phyloP scores from a whole-genome alignment of 2,888 invertebrate species.

The Lasioglossum leucozonium region DNA sequence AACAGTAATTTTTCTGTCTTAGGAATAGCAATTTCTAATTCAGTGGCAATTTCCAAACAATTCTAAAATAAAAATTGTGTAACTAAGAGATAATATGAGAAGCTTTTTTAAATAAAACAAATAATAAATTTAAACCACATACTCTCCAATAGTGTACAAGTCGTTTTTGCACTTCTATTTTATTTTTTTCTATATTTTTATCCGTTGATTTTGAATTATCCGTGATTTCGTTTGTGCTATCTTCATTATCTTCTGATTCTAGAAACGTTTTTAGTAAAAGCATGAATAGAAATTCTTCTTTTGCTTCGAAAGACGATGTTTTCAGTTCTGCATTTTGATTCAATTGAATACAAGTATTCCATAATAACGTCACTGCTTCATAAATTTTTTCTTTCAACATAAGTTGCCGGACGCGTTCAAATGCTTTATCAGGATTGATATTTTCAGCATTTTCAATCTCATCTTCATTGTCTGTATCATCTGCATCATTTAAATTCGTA shows the following conservation, averaged over 20 bases:
- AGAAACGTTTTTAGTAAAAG: conserved; percentile 79
- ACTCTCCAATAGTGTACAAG: conserved; percentile 90
- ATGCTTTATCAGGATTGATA: conserved; percentile 70
- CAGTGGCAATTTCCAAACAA: conserved; percentile 85
- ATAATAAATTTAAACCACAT: conserved; percentile 78
- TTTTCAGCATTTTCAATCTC: conserved; percentile 61
- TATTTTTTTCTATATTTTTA: conserved; percentile 85
- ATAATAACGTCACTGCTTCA: conserved; percentile 74
- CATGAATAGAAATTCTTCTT: conserved; percentile 75
- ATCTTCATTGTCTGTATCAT: conserved; percentile 56
- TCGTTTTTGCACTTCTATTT: conserved; percentile 87
- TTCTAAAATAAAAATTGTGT: conserved; percentile 81
- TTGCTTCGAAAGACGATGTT: conserved; percentile 62
- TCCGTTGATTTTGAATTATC: conserved; percentile 27
- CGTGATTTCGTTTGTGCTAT: not conserved
- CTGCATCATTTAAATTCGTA: conserved; percentile 45
- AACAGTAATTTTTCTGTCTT: conserved; percentile 91
- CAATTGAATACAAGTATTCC: conserved; percentile 63
- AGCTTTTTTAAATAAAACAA: not conserved
- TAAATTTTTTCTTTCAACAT: conserved; percentile 76
- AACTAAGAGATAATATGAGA: not conserved
- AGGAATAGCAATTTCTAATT: conserved; percentile 86
- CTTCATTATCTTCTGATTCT: conserved; percentile 77
- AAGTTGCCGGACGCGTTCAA: conserved; percentile 79
- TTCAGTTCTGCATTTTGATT: conserved; percentile 65